These are phyloP conservation scores for Ammospiza caudacuta DNA, from an alignment of 2,113 vertebrate species.

Conservation along the genomic window DNA sequence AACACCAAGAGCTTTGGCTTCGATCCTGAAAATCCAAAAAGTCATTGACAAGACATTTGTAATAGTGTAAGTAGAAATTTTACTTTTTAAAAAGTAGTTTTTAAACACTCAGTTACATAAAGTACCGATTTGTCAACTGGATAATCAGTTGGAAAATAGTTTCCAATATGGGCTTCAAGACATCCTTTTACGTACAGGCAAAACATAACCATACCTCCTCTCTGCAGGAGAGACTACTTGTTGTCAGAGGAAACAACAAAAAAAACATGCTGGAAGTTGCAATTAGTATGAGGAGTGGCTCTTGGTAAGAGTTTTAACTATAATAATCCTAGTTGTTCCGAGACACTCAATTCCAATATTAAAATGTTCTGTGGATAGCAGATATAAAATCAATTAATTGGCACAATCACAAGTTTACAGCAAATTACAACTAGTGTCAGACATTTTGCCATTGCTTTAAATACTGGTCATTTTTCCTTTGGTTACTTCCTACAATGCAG, in stretches of 20 bases:
- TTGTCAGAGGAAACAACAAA: conserved; percentile 24
- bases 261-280: neutral
- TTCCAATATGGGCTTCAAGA: conserved; percentile 73
- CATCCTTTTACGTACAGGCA: conserved; percentile 61
- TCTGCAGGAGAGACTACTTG: conserved; percentile 34
- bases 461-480: conserved; percentile 67
- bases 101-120: conserved; percentile 69
- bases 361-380: conserved; percentile 15
- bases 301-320: conserved; percentile 21
- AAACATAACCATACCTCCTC: conserved; percentile 53
- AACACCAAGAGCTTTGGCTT: conserved; percentile 40
- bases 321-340: conserved; percentile 17
- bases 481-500: conserved; percentile 61
- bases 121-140: conserved; percentile 70
- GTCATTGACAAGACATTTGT: conserved; percentile 69
- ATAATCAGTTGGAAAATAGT: conserved; percentile 72
- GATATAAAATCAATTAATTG: conserved; percentile 60
- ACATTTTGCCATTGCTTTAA: conserved; percentile 25
- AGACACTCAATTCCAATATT: conserved; percentile 44
- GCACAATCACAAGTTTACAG: conserved; percentile 67
- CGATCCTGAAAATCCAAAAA: conserved; percentile 58
- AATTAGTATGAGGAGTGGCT: conserved; percentile 42
- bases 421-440: conserved; percentile 17
- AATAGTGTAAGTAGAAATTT: conserved; percentile 73
- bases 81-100: conserved; percentile 71